A percentile compares a stretch with the other conserved stretches of the same genome.
Conservation (phyloP, 1,140 invertebrate species). For the Aphelenchoides besseyi region DNA sequence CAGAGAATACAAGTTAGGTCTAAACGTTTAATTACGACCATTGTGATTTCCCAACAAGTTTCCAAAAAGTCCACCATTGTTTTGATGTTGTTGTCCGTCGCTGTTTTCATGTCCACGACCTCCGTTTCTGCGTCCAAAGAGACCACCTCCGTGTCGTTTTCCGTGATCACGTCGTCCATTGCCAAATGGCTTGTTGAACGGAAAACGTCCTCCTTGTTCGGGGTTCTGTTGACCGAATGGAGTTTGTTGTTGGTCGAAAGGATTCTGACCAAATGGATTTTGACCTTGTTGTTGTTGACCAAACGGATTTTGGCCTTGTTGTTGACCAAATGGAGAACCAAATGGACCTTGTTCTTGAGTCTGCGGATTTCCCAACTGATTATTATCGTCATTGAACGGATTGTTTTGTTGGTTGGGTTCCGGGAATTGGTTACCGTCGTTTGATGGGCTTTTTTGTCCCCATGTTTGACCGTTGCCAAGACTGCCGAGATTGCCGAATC, state of each 20-base stretch:
- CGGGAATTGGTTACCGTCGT: neutral
- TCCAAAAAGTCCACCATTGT: neutral
- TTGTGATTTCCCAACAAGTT: too few species aligned
- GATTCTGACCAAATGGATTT: slow-evolving; percentile 6
- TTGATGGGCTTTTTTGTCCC: too few species aligned
- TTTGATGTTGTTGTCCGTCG: neutral
- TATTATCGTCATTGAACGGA: neutral
- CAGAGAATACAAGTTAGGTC: too few species aligned
- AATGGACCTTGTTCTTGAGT: neutral
- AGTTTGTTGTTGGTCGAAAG: neutral
- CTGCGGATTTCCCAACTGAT: neutral
- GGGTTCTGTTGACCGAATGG: neutral
- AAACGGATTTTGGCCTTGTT: slow-evolving; percentile 6
- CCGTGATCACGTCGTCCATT: neutral
- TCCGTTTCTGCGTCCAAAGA: neutral
- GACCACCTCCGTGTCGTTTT: neutral
- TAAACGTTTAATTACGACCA: too few species aligned
- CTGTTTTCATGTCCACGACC: neutral
- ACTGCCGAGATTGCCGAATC: neutral
- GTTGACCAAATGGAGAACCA: neutral
- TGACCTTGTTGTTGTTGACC: slow-evolving; percentile 10
- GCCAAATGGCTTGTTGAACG: too few species aligned
- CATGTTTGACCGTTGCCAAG: neutral
- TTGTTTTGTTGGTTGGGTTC: too few species aligned
- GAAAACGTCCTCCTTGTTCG: neutral